Percentiles rank a stretch among this genome's conserved stretches.
Evolutionary conservation across 2,113 vertebrate species (phyloP).

Genomic region (Ovibos moschatus): DNA sequence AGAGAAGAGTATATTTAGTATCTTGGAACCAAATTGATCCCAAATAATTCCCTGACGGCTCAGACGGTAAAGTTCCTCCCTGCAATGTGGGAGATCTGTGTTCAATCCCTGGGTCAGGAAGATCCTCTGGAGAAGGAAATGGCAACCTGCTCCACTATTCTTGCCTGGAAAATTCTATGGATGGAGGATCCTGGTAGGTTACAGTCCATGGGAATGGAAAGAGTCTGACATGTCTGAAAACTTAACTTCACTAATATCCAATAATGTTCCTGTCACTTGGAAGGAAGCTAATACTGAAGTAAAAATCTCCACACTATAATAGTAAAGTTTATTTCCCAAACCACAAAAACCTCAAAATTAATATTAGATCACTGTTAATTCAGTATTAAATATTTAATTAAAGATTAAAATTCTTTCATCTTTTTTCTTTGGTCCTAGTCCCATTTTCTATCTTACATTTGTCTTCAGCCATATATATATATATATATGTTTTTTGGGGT

Average conservation of each 20-base stretch:
- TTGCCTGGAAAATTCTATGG: not conserved
- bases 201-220: not conserved
- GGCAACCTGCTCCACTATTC: not conserved
- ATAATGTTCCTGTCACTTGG: not conserved
- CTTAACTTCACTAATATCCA: not conserved
- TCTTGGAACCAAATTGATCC: not conserved
- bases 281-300: not conserved
- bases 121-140: not conserved
- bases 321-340: not conserved
- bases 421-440: not conserved
- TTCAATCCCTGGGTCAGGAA: rapidly evolving
- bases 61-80: not conserved
- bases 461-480: not conserved
- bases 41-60: not conserved
- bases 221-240: not conserved
- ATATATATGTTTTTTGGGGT: not conserved
- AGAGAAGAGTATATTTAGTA: not conserved
- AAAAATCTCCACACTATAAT: not conserved
- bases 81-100: not conserved
- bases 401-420: not conserved
- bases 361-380: not conserved
- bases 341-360: not conserved
- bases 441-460: not conserved
- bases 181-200: not conserved
- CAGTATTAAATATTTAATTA: not conserved